Conservation (phyloP, 2,113 vertebrate species). For the Narcine bancroftii region DNA sequence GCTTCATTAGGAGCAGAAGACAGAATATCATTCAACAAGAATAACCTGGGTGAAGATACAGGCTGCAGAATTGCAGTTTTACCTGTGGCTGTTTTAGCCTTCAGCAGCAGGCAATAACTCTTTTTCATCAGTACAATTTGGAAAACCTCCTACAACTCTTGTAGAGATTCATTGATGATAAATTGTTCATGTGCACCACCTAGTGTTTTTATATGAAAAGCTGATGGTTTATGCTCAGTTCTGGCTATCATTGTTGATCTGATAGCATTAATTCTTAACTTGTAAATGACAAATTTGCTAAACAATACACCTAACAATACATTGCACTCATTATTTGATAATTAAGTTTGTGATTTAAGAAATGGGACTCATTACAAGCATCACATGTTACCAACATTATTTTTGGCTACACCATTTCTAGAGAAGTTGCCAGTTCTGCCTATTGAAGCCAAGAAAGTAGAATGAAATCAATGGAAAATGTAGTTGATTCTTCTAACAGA, state of each 20-base stretch:
- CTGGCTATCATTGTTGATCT: not conserved
- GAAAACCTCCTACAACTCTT: not conserved
- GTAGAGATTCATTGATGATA: not conserved
- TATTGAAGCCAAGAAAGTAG: not conserved
- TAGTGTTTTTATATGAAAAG: not conserved
- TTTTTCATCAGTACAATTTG: not conserved
- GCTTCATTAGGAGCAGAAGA: not conserved
- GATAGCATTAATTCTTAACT: not conserved
- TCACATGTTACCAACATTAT: not conserved
- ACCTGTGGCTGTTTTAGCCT: not conserved
- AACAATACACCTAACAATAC: not conserved
- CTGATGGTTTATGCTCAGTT: not conserved
- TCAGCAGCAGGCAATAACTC: not conserved
- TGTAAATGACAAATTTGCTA: not conserved
- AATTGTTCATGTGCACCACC: conserved; percentile 19
- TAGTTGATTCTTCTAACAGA: not conserved
- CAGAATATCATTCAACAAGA: not conserved
- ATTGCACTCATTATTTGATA: not conserved
- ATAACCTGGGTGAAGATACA: not conserved
- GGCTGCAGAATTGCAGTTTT: not conserved
- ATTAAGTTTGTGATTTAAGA: not conserved
- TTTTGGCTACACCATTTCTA: not conserved
- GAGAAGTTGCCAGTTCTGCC: not conserved
- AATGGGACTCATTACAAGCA: not conserved
- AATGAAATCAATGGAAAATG: not conserved